These are phyloP conservation scores for Radopholus similis DNA, from an alignment of 1,140 invertebrate genomes.

Conservation along the genomic window DNA sequence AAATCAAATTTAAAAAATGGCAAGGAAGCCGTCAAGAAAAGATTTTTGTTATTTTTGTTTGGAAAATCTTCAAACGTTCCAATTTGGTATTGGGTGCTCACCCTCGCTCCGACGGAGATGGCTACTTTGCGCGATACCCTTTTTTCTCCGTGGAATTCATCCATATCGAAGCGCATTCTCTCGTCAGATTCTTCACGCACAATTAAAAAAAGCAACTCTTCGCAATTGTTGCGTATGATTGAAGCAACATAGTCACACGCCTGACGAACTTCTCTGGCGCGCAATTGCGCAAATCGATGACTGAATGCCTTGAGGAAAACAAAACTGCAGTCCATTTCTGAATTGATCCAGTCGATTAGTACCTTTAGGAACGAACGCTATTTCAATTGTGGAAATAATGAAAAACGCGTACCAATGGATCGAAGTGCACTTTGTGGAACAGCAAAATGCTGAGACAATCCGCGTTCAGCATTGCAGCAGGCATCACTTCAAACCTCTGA, in stretches of 20 bases:
- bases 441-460: constrained; percentile 6
- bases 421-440: constrained; percentile 12
- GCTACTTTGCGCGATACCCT: too few species aligned
- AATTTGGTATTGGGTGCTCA: too few species aligned
- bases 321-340: constrained; percentile 8
- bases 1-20: background rate
- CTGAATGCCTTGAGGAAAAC: constrained; percentile 12
- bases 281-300: too few species aligned
- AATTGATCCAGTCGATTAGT: constrained; percentile 9
- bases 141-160: too few species aligned
- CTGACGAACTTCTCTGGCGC: too few species aligned
- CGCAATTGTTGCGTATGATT: too few species aligned
- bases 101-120: too few species aligned
- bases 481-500: background rate
- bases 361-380: background rate
- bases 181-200: too few species aligned
- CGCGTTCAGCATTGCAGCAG: background rate
- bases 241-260: too few species aligned
- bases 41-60: background rate
- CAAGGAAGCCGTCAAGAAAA: background rate
- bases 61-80: too few species aligned
- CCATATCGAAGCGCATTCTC: too few species aligned
- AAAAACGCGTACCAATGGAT: background rate
- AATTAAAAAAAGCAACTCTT: too few species aligned
- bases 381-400: background rate